phyloP scores from a whole-genome alignment of 2,888 invertebrate species.

The Acanthoscelides obtectus region DNA sequence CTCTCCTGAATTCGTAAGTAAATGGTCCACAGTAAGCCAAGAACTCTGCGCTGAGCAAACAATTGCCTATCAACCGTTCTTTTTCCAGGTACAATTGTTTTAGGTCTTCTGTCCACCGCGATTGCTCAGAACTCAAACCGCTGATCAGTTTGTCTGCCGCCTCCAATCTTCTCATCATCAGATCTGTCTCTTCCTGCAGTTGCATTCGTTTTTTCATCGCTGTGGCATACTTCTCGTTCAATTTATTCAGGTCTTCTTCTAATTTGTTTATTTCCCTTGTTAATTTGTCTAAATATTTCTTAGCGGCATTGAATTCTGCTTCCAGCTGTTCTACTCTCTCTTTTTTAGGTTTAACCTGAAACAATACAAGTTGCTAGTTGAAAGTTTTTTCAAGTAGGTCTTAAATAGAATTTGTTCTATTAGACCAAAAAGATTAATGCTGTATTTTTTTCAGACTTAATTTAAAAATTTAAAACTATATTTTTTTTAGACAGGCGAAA shows the following conservation, averaged over 20 bases:
- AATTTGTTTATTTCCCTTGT: conserved; percentile 69
- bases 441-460: too few species aligned
- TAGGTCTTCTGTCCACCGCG: conserved; percentile 76
- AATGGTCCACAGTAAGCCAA: conserved; percentile 85
- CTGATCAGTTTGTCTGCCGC: conserved; percentile 87
- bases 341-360: conserved; percentile 66
- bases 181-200: conserved; percentile 75
- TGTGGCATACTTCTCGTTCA: conserved; percentile 71
- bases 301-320: conserved; percentile 60
- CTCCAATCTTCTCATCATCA: conserved; percentile 71
- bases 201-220: conserved; percentile 66
- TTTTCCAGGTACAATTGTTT: conserved; percentile 66
- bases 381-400: too few species aligned
- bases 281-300: conserved; percentile 63
- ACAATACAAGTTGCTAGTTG: too few species aligned
- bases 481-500: too few species aligned
- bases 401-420: too few species aligned
- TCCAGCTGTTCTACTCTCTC: conserved; percentile 77
- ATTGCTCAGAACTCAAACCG: conserved; percentile 79
- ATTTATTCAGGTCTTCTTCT: conserved; percentile 62
- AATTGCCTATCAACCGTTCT: conserved; percentile 76
- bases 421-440: too few species aligned
- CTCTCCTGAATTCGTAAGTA: conserved; percentile 77
- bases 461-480: too few species aligned
- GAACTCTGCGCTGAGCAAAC: conserved; percentile 76